Percentiles rank a stretch among this genome's conserved stretches.
phyloP scores from a whole-genome alignment of 2,888 invertebrate genomes.

The Choreutis nemorana region DNA sequence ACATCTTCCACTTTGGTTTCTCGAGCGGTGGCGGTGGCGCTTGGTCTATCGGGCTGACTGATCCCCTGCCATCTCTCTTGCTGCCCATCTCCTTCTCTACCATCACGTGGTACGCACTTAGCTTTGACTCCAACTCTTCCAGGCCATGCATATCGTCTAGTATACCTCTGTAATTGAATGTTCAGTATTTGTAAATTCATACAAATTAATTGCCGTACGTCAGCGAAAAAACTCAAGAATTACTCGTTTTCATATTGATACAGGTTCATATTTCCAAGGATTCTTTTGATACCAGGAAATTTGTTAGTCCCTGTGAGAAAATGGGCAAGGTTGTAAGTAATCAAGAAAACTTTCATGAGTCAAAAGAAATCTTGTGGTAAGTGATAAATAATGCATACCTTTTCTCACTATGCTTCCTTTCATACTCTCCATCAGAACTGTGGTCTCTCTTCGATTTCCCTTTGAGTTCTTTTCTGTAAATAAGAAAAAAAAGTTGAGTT shows the following conservation, averaged over 20 bases:
- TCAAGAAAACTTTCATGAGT: not conserved
- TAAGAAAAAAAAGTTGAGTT: not conserved
- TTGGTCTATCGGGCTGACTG: constrained; percentile 51
- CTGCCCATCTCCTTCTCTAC: constrained; percentile 70
- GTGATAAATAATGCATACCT: constrained; percentile 35
- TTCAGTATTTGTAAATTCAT: not conserved
- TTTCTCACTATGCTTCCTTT: constrained; percentile 56
- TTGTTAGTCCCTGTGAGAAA: too few relatives aligned
- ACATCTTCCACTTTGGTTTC: constrained; percentile 75
- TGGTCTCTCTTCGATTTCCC: constrained; percentile 54
- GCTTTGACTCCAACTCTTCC: constrained; percentile 78
- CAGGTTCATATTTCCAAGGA: too few relatives aligned
- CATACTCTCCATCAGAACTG: constrained; percentile 59
- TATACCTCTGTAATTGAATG: constrained; percentile 38
- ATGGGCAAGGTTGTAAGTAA: too few relatives aligned
- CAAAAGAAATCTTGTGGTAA: not conserved
- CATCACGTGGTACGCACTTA: constrained; percentile 80
- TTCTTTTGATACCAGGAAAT: too few relatives aligned
- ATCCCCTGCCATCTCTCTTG: constrained; percentile 54
- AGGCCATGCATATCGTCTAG: constrained; percentile 76
- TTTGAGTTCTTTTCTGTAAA: constrained; percentile 56
- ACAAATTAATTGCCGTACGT: too few relatives aligned
- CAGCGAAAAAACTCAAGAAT: too few relatives aligned
- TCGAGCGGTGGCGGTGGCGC: constrained; percentile 58
- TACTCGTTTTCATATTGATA: too few relatives aligned